Conservation (phyloP, 2,797 vertebrate species). For the Paramormyrops hopkinsi region DNA sequence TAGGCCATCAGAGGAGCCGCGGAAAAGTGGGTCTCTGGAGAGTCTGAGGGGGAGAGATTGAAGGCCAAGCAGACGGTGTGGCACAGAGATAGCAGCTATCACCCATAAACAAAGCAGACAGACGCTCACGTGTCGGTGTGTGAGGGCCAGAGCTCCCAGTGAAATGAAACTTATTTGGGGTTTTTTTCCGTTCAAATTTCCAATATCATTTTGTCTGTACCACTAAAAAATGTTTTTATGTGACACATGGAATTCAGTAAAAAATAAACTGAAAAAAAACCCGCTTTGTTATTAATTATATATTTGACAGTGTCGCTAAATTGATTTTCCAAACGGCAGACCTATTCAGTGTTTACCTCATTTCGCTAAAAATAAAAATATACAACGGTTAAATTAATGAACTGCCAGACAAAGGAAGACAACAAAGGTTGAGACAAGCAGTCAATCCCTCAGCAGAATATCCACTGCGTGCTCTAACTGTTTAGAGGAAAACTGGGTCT, state of each 20-base stretch:
- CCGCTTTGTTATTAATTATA: not conserved
- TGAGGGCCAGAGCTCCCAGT: not conserved
- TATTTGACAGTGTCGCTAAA: not conserved
- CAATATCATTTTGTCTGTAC: not conserved
- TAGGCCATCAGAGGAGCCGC: not conserved
- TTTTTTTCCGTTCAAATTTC: not conserved
- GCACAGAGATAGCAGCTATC: constrained; percentile 15
- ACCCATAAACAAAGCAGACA: not conserved
- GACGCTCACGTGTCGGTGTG: not conserved
- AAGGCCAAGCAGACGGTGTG: not conserved
- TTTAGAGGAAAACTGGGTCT: not conserved
- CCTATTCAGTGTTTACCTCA: not conserved
- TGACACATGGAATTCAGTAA: not conserved
- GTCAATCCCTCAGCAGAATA: not conserved
- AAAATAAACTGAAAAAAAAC: not conserved
- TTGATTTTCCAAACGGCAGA: not conserved
- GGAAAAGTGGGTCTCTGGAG: not conserved
- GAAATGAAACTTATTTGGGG: not conserved
- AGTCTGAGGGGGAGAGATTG: constrained; percentile 11
- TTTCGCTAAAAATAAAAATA: not conserved
- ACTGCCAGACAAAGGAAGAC: not conserved
- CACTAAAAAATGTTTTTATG: not conserved
- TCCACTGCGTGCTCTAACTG: not conserved
- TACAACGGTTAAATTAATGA: not conserved
- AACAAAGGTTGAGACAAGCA: not conserved